These are phyloP conservation scores for Oasisia sp. DNA, from an alignment of 2,888 invertebrate genomes.

Conservation along the genomic window DNA sequence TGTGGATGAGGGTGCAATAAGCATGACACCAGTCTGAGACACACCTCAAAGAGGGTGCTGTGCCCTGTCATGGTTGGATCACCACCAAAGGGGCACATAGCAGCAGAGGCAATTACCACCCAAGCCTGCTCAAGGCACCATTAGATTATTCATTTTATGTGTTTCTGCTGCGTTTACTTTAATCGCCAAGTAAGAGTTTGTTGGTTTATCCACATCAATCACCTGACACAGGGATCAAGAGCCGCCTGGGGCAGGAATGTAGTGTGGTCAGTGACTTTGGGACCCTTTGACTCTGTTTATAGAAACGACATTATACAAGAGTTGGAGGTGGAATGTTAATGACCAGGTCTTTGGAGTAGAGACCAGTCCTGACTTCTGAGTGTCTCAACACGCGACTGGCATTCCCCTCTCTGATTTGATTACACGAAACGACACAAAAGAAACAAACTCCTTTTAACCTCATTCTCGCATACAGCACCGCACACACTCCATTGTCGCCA, in stretches of 20 bases:
- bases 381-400: background rate
- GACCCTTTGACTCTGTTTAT: background rate
- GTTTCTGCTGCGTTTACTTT: background rate
- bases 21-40: background rate
- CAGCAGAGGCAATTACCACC: background rate
- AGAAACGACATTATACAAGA: background rate
- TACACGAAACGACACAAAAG: background rate
- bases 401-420: background rate
- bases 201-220: constrained; percentile 12
- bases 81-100: constrained; percentile 1
- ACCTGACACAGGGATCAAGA: background rate
- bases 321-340: background rate
- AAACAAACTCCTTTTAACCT: background rate
- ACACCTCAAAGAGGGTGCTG: background rate
- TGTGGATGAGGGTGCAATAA: background rate
- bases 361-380: background rate
- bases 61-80: background rate
- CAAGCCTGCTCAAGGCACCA: background rate
- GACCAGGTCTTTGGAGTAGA: background rate
- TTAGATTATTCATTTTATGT: background rate
- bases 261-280: background rate
- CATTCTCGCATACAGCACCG: background rate
- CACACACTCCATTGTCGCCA: background rate
- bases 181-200: background rate
- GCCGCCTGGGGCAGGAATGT: background rate